A percentile compares a stretch with the other conserved stretches of the same genome.
These are phyloP conservation scores for Channa maculata DNA, from an alignment of 2,113 vertebrate genomes.

Conservation along the genomic window DNA sequence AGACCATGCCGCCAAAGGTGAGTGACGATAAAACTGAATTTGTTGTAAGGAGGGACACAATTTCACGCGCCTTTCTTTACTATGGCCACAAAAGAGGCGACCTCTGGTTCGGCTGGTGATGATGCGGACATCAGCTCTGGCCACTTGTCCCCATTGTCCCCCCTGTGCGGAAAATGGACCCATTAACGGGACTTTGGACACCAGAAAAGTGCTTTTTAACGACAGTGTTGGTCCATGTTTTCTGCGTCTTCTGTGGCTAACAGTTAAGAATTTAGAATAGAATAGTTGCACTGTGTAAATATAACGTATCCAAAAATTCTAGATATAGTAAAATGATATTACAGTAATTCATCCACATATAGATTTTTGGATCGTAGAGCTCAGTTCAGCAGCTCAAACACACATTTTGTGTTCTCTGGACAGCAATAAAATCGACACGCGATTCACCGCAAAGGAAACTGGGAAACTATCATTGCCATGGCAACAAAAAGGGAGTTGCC, in stretches of 20 bases:
- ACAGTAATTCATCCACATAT: not conserved
- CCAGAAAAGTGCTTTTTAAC: not conserved
- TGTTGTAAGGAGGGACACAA: not conserved
- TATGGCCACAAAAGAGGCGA: not conserved
- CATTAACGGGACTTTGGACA: not conserved
- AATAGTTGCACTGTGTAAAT: not conserved
- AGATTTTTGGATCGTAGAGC: not conserved
- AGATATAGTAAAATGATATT: not conserved
- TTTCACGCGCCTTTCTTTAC: not conserved
- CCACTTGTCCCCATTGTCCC: conserved; percentile 26
- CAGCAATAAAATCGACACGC: conserved; percentile 57
- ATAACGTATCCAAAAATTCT: not conserved
- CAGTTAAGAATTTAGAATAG: not conserved
- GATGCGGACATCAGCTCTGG: conserved; percentile 43
- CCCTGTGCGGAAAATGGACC: not conserved
- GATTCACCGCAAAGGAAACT: conserved; percentile 57
- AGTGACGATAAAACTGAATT: conserved; percentile 36
- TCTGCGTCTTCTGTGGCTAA: no score
- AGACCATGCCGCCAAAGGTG: conserved; percentile 76
- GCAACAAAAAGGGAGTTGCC: conserved; percentile 75
- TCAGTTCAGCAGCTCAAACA: conserved; percentile 5
- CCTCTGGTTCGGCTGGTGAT: not conserved
- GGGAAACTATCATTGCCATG: conserved; percentile 74
- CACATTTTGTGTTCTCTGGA: conserved; percentile 23
- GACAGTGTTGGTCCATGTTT: no score